Base-by-base conservation (phyloP, 2,113 vertebrate genomes). In the Todiramphus chloris region DNA sequence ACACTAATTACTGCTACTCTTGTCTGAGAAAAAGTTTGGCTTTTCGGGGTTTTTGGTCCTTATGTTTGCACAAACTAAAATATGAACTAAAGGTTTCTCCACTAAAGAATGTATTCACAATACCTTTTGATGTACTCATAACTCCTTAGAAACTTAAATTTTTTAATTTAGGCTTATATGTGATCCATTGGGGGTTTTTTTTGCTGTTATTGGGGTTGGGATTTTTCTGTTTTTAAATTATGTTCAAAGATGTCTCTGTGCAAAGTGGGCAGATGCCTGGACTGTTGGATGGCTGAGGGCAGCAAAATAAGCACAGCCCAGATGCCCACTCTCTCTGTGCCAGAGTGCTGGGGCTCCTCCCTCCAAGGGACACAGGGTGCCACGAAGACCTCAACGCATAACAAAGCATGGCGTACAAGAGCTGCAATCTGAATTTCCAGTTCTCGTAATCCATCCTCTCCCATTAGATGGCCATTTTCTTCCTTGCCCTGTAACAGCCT, bases 321-420 rank as follows among this genome's bases (percentile, higher is more conserved):
- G 15, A 51, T 63, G 70, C 24, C 60, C 12, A 1, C 24, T 30
- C 7, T 6, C 18, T 33, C 53, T 24, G 28, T 24, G 17, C 27
- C 69, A 28, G 28, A 62, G n/a, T 11, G 1, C 10, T 3, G 2
- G 10, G 21, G 21, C 39, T 50, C 2, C 11, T 74, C 2, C 5
- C 8, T 62, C 39, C 13, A 4, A 0, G 33, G 56, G 37, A n/a
- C 41, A 23, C 2, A 1, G 11, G 24, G 25, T 43, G 66, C 30
- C 19, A 35, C 0, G 0, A 66, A 20, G 3, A 48, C 23, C 16
- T 72, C 37, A 5, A 13, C 2, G 9, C 3, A 0, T 8, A 14
- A 6, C 28, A 58, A 11, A 27, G 7, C 3, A 0, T 0, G 3
- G 6, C 14, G 6, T 7, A 35, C 17, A 35, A 50, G 3, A 58